Base-by-base conservation (phyloP, 2,113 vertebrate genomes). In the Hippocampus mohnikei region DNA sequence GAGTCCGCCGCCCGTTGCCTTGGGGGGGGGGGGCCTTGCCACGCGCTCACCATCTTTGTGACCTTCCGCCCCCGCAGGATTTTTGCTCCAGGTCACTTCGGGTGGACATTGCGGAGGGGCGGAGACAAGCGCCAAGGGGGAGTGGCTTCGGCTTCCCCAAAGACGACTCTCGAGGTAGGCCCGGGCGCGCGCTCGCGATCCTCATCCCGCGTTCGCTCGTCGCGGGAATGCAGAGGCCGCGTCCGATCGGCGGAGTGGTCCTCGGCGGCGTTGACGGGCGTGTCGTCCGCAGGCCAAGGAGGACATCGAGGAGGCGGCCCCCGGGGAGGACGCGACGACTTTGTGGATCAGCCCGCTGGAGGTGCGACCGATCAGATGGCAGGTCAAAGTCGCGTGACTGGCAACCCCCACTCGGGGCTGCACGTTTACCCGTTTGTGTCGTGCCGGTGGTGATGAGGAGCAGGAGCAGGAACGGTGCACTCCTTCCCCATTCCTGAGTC, bases 31-130 rank as follows among this genome's bases (percentile, higher is more conserved):
- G 6, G 33, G 18, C 21, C 20, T 16, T 16, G 18, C n/a, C 13
- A 8, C 20, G 3, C 2, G 12, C n/a, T 56, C 20, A 41, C 46
- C 8, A 7, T 70, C 6, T 46, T 16, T 37, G 12, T n/a, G 1
- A 72, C 71, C 89, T 82, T 70, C 89, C 86, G 75, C 65, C 74
- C 67, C 77, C 16, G 70, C 91, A 99, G 97, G 89, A 96, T 72
- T 89, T 96, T 71, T 93, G 92, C 56, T 94, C 96, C 23, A 91
- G 95, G 61, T 91, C 94, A 78, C 93, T 99, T 78, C 93, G 97
- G 89, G 97, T 99, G 85, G 97, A 99, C 91, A 98, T 99, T 86
- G 97, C 97, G 56, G 97, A 99, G 85, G 97, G 97, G 70, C 94
- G 97, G 73, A 96, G 91, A 86, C 96, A 98, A 88, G 96, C 98